A percentile compares a stretch with the other conserved stretches of the same genome.
Evolutionary conservation across 2,797 vertebrate genomes (phyloP).

Genomic region (Amazona finschi): DNA sequence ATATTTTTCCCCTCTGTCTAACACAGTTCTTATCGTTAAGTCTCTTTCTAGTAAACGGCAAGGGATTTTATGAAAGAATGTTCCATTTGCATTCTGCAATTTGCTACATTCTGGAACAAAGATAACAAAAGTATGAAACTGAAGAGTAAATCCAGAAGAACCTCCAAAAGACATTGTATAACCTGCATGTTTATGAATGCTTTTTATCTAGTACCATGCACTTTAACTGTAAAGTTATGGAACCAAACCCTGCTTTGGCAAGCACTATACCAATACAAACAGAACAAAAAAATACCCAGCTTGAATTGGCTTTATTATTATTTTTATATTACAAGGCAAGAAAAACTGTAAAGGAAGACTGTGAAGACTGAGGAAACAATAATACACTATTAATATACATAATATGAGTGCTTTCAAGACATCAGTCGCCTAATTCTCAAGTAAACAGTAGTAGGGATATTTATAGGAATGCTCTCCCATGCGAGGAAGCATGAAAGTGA

Average conservation of each 20-base stretch:
- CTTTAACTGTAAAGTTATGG: not conserved
- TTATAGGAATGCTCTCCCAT: not conserved
- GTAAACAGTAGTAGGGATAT: not conserved
- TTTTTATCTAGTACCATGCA: not conserved
- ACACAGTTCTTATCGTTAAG: not conserved
- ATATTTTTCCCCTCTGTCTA: not conserved
- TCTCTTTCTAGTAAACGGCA: not conserved
- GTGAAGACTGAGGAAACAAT: not conserved
- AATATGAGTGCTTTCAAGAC: not conserved
- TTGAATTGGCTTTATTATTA: not conserved
- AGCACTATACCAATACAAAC: not conserved
- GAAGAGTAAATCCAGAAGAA: not conserved
- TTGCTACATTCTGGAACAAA: not conserved
- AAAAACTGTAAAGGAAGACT: not conserved
- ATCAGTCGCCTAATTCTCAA: not conserved
- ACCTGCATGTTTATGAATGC: not conserved
- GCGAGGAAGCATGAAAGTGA: not conserved
- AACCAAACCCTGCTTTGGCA: not conserved
- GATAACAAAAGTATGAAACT: not conserved
- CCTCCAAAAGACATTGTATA: not conserved
- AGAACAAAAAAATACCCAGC: not conserved
- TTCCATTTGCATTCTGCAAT: not conserved
- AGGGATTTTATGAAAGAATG: not conserved
- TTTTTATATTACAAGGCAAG: not conserved
- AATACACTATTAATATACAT: not conserved